These are phyloP conservation scores for Strongylocentrotus purpuratus DNA, from an alignment of 35 echinoderm and acorn worm genomes.

Conservation along the genomic window DNA sequence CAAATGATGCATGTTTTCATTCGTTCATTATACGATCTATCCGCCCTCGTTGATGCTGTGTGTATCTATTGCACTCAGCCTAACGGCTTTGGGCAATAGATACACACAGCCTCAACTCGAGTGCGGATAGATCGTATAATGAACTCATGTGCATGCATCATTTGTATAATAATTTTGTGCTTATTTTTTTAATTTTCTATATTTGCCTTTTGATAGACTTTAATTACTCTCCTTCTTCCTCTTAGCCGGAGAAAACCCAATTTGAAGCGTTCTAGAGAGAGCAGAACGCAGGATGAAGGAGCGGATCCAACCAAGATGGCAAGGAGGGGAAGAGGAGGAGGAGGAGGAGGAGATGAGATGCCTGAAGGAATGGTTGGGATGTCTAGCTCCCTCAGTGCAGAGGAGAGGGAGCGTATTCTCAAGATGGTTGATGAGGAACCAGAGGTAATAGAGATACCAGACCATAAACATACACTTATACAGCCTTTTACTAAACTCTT, in stretches of 20 bases:
- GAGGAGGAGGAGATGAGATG: constrained; percentile 50
- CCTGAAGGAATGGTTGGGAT: background rate
- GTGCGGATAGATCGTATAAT: too few relatives aligned
- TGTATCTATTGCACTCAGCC: too few relatives aligned
- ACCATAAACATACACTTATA: background rate
- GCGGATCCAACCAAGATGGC: constrained; percentile 21
- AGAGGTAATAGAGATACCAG: constrained; percentile 60
- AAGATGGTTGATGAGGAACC: constrained; percentile 96
- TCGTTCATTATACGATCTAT: too few relatives aligned
- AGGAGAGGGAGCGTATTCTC: constrained; percentile 76
- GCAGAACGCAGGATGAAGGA: constrained; percentile 56
- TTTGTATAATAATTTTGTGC: too few relatives aligned
- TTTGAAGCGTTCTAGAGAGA: constrained; percentile 69
- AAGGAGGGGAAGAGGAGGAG: constrained; percentile 20
- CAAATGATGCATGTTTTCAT: too few relatives aligned
- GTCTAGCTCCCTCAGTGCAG: constrained; percentile 66
- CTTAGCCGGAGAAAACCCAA: constrained; percentile 91
- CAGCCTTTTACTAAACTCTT: too few relatives aligned
- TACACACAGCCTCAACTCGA: too few relatives aligned
- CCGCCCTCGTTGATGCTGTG: too few relatives aligned
- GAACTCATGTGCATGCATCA: too few relatives aligned
- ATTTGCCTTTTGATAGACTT: too few relatives aligned
- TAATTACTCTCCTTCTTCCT: background rate
- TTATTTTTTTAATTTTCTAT: too few relatives aligned
- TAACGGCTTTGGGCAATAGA: too few relatives aligned